These are phyloP conservation scores for Hirtodrosophila alboralis DNA, from an alignment of 2,888 invertebrate species.

Conservation along the genomic window DNA sequence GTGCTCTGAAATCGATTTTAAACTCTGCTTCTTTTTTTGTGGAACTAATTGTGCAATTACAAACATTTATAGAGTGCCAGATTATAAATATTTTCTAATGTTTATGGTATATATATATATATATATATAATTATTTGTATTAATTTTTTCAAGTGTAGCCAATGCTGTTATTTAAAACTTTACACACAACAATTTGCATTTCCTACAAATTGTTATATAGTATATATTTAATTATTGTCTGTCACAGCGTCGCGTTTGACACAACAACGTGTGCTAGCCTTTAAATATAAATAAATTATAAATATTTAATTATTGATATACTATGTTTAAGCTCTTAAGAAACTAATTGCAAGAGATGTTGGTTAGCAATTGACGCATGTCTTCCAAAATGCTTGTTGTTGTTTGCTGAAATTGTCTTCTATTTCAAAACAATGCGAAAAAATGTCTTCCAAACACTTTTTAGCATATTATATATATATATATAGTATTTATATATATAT, in stretches of 20 bases:
- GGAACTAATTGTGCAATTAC: conserved; percentile 59
- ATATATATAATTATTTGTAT: conserved; percentile 1
- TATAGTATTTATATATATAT: conserved; percentile 39
- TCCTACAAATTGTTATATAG: conserved; percentile 38
- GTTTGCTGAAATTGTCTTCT: conserved; percentile 67
- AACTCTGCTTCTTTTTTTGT: conserved; percentile 31
- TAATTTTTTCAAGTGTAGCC: conserved; percentile 42
- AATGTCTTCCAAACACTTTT: conserved; percentile 81
- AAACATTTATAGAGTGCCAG: conserved; percentile 54
- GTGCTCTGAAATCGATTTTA: conserved; percentile 67
- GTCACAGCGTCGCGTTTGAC: conserved; percentile 83
- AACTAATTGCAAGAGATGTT: conserved; percentile 60
- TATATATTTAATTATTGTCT: conserved; percentile 83
- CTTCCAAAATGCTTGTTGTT: conserved; percentile 80
- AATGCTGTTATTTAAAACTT: conserved; percentile 35
- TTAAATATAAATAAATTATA: conserved; percentile 58
- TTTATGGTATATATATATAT: conserved; percentile 32
- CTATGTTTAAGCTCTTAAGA: conserved; percentile 54
- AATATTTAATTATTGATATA: conserved; percentile 17
- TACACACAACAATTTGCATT: conserved; percentile 39
- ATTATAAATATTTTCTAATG: conserved; percentile 48
- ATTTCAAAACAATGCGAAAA: conserved; percentile 60
- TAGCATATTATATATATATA: conserved; percentile 42
- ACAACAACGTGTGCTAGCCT: conserved; percentile 71
- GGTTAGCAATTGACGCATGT: conserved; percentile 71